phyloP scores from a whole-genome alignment of 2,113 vertebrate genomes.

The Trochalopteron elliotii region DNA sequence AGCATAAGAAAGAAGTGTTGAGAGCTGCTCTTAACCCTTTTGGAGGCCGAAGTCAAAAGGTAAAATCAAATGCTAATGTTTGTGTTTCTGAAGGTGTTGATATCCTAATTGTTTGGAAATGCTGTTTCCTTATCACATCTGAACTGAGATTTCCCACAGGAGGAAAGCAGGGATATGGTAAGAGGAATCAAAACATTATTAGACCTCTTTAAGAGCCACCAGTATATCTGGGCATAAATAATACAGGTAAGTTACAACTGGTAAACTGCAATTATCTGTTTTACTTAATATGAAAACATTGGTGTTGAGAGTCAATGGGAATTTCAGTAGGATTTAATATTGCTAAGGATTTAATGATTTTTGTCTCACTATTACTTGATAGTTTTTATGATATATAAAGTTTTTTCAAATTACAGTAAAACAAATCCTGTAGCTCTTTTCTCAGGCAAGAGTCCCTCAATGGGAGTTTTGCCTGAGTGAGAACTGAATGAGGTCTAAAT shows the following conservation, averaged over 20 bases:
- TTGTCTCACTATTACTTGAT: slow-evolving; percentile 54
- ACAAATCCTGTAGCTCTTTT: slow-evolving; percentile 65
- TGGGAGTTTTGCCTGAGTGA: slow-evolving; percentile 69
- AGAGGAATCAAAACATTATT: slow-evolving; percentile 8
- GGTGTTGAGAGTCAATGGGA: slow-evolving; percentile 42
- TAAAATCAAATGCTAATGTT: slow-evolving; percentile 41
- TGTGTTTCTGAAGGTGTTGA: not conserved
- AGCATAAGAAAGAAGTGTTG: slow-evolving; percentile 70
- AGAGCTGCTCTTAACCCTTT: slow-evolving; percentile 68
- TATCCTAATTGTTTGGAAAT: not conserved
- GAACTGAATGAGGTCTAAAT: slow-evolving; percentile 68
- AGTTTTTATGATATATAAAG: slow-evolving; percentile 62
- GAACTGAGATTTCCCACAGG: slow-evolving; percentile 24
- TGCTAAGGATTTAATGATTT: slow-evolving; percentile 59
- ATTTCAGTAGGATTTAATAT: slow-evolving; percentile 57
- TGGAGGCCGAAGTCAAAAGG: slow-evolving; percentile 65
- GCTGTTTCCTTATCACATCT: not conserved
- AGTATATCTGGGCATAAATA: slow-evolving; percentile 35
- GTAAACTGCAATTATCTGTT: slow-evolving; percentile 25
- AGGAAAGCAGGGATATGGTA: not conserved
- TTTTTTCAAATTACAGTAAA: slow-evolving; percentile 62
- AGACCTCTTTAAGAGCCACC: slow-evolving; percentile 25
- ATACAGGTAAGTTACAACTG: slow-evolving; percentile 22
- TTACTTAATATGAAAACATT: slow-evolving; percentile 59
- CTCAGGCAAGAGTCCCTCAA: slow-evolving; percentile 52